phyloP scores from a whole-genome alignment of 2,113 vertebrate genomes.

The Ardeotis arabs region DNA sequence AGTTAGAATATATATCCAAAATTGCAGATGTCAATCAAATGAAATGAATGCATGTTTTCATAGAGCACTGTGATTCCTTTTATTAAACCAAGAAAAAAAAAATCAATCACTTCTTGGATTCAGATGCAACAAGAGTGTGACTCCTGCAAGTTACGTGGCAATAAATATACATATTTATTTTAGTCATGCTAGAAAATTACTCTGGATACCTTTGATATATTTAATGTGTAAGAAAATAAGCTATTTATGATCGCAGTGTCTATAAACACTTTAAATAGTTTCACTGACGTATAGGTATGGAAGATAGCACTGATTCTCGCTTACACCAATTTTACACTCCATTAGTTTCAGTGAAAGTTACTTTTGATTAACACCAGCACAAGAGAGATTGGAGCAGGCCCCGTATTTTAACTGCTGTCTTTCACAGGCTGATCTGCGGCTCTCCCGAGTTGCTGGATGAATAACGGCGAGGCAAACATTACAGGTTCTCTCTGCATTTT shows the following conservation, averaged over 20 bases:
- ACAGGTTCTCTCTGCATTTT: slow-evolving; percentile 26
- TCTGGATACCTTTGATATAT: slow-evolving; percentile 53
- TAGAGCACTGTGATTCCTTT: slow-evolving; percentile 24
- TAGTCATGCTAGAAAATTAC: slow-evolving; percentile 10
- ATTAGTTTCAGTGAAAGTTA: neutral
- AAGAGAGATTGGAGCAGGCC: neutral
- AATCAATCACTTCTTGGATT: slow-evolving; percentile 55
- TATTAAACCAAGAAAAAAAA: slow-evolving; percentile 58
- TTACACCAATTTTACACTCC: slow-evolving; percentile 52
- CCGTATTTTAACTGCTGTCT: slow-evolving; percentile 38
- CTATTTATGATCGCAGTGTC: slow-evolving; percentile 14
- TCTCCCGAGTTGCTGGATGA: slow-evolving; percentile 29
- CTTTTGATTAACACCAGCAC: slow-evolving; percentile 34
- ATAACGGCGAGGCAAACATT: slow-evolving; percentile 19
- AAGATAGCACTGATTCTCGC: slow-evolving; percentile 19
- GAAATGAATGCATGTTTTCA: slow-evolving; percentile 60
- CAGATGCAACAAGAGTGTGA: neutral
- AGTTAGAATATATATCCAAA: slow-evolving; percentile 56
- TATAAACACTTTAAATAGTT: slow-evolving; percentile 40
- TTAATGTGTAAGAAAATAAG: slow-evolving; percentile 48
- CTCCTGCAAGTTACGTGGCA: neutral
- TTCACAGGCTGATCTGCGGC: neutral
- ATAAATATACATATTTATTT: slow-evolving; percentile 35
- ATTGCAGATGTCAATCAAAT: slow-evolving; percentile 75
- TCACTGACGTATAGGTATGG: neutral